Evolutionary conservation across 2,113 vertebrate species (phyloP).

Genomic region (Polypterus bichir): DNA sequence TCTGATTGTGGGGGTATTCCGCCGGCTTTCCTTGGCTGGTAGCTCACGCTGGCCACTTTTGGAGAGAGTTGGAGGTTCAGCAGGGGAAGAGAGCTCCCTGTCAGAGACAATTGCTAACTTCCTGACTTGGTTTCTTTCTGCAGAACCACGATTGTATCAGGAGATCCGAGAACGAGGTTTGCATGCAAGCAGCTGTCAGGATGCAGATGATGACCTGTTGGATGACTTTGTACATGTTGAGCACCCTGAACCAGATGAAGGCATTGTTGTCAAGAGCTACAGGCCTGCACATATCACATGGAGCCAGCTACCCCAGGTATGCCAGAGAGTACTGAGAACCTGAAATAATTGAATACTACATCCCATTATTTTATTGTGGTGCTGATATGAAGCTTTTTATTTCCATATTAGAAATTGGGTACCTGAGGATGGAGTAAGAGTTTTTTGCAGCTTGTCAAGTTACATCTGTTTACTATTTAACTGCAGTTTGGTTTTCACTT

Average conservation of each 20-base stretch:
- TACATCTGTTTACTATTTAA: too few relatives aligned
- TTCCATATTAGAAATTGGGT: too few relatives aligned
- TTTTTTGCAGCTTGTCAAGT: too few relatives aligned
- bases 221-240: conserved; percentile 46
- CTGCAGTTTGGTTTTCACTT: too few relatives aligned
- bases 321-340: too few relatives aligned
- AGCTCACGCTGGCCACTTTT: not conserved
- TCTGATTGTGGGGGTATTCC: not conserved
- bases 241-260: conserved; percentile 25
- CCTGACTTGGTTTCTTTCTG: not conserved
- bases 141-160: conserved; percentile 80
- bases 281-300: conserved; percentile 69
- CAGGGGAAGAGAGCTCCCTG: not conserved
- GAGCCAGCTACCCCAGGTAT: conserved; percentile 86
- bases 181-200: conserved; percentile 52
- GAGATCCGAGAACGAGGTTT: conserved; percentile 85
- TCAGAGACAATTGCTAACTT: conserved; percentile 9
- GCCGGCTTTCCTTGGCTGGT: not conserved
- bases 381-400: too few relatives aligned
- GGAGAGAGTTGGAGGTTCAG: not conserved
- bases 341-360: too few relatives aligned
- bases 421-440: too few relatives aligned
- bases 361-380: too few relatives aligned
- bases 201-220: conserved; percentile 56
- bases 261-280: conserved; percentile 77